Evolutionary conservation across 2,797 vertebrate species (phyloP).

Genomic region (Anabacerthia variegaticeps): DNA sequence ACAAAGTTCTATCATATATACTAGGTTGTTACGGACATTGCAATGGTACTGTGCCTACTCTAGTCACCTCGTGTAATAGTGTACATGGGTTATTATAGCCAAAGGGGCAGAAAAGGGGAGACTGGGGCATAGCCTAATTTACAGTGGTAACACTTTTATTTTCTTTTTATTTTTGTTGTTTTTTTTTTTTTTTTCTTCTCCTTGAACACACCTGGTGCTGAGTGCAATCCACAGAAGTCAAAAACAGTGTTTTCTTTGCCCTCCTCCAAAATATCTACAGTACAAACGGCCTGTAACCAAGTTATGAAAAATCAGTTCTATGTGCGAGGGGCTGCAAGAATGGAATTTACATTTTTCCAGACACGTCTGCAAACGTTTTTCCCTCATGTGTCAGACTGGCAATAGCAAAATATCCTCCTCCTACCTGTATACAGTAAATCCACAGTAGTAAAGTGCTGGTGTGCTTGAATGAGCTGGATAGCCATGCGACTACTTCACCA

Average conservation of each 20-base stretch:
- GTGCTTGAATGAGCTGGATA: conserved; percentile 62
- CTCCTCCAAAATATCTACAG: conserved; percentile 53
- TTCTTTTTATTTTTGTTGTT: background rate
- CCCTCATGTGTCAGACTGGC: conserved; percentile 29
- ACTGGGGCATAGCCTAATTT: conserved; percentile 60
- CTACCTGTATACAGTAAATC: conserved; percentile 56
- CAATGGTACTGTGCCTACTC: conserved; percentile 69
- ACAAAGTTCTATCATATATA: conserved; percentile 72
- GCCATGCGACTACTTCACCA: conserved; percentile 10
- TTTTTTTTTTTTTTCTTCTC: background rate
- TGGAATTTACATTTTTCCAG: conserved; percentile 36
- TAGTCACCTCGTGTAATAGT: conserved; percentile 66
- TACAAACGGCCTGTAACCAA: conserved; percentile 44
- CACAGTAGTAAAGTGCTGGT: conserved; percentile 66
- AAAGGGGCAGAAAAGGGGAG: conserved; percentile 60
- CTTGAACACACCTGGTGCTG: conserved; percentile 44
- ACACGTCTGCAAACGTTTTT: background rate
- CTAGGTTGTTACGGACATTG: conserved; percentile 70
- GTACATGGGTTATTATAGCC: conserved; percentile 62
- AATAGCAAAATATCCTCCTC: conserved; percentile 50
- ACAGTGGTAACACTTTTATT: conserved; percentile 31
- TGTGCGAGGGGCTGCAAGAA: conserved; percentile 54
- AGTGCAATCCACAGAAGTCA: conserved; percentile 69
- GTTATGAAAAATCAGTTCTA: conserved; percentile 54
- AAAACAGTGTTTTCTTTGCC: conserved; percentile 49